Base-by-base conservation (phyloP, 2,113 vertebrate species). In the Agelaius tricolor region DNA sequence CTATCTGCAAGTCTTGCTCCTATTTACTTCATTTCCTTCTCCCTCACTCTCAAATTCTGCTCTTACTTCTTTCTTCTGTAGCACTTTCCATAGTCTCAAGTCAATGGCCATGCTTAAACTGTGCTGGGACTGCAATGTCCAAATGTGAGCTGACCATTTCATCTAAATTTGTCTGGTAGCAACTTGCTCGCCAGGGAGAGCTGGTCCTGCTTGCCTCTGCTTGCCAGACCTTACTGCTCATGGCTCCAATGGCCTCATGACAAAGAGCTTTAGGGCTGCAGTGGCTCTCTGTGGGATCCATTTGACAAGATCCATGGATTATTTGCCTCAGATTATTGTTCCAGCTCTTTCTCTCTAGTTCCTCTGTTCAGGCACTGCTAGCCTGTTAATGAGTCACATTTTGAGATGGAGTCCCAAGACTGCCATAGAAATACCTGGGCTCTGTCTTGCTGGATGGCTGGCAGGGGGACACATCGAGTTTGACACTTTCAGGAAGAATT, bases 1-100 rank as follows among this genome's bases (percentile, higher is more conserved):
- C 89, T 91, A 46, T 94, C 62, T 96, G 94, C 87, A 89, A 78
- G 39, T 71, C 23, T 66, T 87, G 27, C 26, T 87, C 35, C 66
- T 91, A 62, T 95, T 94, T 89, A 85, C 46, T 63, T 92, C 4
- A 23, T 75, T 94, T 89, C 47, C n/a, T 35, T 90, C 30, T 28
- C 55, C 35, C 35, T 81, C 31, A 37, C 61, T 75, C 46, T 84
- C 33, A 78, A 61, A n/a, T 72, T 84, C 68, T 84, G 24, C 13
- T 84, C 39, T 84, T 72, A 52, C n/a, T 76, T 93, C 31, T 57
- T 88, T 59, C 31, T 54, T 91, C 67, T 51, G 9, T 80, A 52
- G 39, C 22, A 20, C 35, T 54, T 51, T 74, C 33, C 22, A 39
- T 27, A 39, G 43, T 2, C 18, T 58, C 84, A 66, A 85, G 43